A percentile compares a stretch with the other conserved stretches of the same genome.
phyloP scores from a whole-genome alignment of 2,797 vertebrate species.

The Melanotaenia pygmaea region DNA sequence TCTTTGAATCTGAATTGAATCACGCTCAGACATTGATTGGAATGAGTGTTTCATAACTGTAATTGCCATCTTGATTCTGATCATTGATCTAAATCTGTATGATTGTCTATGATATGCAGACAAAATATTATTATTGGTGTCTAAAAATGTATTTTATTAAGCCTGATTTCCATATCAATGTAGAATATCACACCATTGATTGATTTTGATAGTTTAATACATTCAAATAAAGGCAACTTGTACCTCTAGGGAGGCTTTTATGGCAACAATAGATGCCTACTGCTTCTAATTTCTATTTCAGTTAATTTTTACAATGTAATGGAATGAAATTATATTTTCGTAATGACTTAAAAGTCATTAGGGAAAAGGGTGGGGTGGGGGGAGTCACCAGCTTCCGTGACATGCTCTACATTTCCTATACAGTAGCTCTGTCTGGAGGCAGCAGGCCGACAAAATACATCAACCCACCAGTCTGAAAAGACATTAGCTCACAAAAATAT shows the following conservation, averaged over 20 bases:
- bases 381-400: constrained; percentile 38
- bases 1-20: constrained; percentile 70
- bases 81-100: constrained; percentile 71
- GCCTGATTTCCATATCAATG: constrained; percentile 50
- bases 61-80: constrained; percentile 74
- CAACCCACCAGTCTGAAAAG: constrained; percentile 50
- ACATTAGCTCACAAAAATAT: constrained; percentile 64
- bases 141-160: constrained; percentile 54
- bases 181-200: constrained; percentile 36
- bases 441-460: constrained; percentile 60
- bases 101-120: constrained; percentile 44
- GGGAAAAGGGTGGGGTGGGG: not conserved
- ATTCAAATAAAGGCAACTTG: constrained; percentile 10
- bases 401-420: constrained; percentile 62
- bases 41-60: constrained; percentile 63
- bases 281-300: constrained; percentile 34
- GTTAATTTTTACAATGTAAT: constrained; percentile 36
- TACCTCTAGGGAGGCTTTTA: constrained; percentile 3
- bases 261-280: constrained; percentile 1
- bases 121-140: constrained; percentile 23
- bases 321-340: constrained; percentile 54
- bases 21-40: constrained; percentile 70
- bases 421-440: constrained; percentile 46
- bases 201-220: constrained; percentile 33
- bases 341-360: constrained; percentile 64